These are phyloP conservation scores for Malurus elegans DNA, from an alignment of 2,113 vertebrate species.

Conservation along the genomic window DNA sequence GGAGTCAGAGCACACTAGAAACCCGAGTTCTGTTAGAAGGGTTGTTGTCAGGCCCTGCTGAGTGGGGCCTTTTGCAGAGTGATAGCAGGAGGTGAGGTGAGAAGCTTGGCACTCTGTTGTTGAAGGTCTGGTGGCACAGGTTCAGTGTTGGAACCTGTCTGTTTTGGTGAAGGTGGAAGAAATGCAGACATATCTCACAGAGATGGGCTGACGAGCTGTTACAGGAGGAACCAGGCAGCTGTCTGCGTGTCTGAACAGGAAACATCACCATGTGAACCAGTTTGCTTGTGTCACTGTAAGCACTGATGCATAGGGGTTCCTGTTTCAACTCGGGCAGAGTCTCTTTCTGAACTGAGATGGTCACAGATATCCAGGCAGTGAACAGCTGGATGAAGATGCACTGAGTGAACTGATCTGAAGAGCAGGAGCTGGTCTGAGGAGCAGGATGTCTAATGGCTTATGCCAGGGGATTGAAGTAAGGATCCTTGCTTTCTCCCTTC, in stretches of 20 bases:
- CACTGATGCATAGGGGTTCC: not conserved
- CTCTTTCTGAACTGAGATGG: not conserved
- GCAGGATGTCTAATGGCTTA: not conserved
- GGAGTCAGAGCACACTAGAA: not conserved
- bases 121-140: not conserved
- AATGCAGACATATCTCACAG: not conserved
- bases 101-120: not conserved
- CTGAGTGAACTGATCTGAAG: not conserved
- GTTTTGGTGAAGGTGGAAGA: not conserved
- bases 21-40: not conserved
- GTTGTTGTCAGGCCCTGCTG: not conserved
- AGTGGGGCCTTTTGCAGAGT: not conserved
- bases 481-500: not conserved
- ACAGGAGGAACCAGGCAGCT: not conserved
- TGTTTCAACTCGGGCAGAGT: not conserved
- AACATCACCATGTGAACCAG: not conserved
- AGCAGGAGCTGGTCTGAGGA: not conserved
- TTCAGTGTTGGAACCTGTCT: not conserved
- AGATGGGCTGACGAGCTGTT: not conserved
- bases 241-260: not conserved
- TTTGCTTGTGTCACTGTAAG: not conserved
- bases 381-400: not conserved
- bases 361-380: rapidly evolving
- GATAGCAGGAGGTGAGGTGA: not conserved
- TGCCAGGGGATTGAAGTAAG: not conserved